Percentiles rank a stretch among this genome's conserved stretches.
Conservation (phyloP, 2,888 invertebrate genomes). For the Criorhina ranunculi region DNA sequence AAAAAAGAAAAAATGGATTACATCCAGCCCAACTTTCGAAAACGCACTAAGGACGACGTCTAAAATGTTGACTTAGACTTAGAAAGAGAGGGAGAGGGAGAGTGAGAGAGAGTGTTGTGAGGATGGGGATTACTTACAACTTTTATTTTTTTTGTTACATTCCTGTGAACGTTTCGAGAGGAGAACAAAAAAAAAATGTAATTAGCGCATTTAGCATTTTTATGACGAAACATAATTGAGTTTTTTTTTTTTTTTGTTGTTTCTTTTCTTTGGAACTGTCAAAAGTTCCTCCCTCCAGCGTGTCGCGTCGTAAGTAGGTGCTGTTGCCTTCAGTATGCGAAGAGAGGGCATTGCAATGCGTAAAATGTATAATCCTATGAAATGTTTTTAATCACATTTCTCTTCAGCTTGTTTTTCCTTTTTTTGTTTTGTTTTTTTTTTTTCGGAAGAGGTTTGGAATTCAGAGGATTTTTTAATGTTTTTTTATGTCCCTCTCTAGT, state of each 20-base stretch:
- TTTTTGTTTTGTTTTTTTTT: background rate
- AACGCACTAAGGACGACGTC: constrained; percentile 1
- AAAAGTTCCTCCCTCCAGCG: constrained; percentile 31
- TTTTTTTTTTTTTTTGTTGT: constrained; percentile 33
- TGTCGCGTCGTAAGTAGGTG: constrained; percentile 23
- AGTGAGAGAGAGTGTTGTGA: too few species aligned
- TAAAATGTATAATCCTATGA: constrained; percentile 66
- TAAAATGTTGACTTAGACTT: constrained; percentile 34
- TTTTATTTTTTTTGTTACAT: constrained; percentile 37
- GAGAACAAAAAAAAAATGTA: constrained; percentile 44
- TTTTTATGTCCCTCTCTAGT: constrained; percentile 55
- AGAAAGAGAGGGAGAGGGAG: too few species aligned
- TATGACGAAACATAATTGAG: constrained; percentile 72
- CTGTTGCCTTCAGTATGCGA: constrained; percentile 7
- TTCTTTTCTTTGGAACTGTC: constrained; percentile 45
- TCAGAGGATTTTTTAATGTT: constrained; percentile 43
- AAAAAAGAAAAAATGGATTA: constrained; percentile 46
- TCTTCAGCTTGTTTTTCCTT: constrained; percentile 23
- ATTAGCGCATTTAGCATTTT: constrained; percentile 74
- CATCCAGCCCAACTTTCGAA: constrained; percentile 18
- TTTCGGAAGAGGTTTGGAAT: constrained; percentile 22
- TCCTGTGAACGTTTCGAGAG: constrained; percentile 12
- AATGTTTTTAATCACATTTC: constrained; percentile 71
- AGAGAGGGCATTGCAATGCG: constrained; percentile 52
- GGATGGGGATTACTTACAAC: constrained; percentile 39